Evolutionary conservation across 2,797 vertebrate species (phyloP).

Genomic region (Trichosurus vulpecula): DNA sequence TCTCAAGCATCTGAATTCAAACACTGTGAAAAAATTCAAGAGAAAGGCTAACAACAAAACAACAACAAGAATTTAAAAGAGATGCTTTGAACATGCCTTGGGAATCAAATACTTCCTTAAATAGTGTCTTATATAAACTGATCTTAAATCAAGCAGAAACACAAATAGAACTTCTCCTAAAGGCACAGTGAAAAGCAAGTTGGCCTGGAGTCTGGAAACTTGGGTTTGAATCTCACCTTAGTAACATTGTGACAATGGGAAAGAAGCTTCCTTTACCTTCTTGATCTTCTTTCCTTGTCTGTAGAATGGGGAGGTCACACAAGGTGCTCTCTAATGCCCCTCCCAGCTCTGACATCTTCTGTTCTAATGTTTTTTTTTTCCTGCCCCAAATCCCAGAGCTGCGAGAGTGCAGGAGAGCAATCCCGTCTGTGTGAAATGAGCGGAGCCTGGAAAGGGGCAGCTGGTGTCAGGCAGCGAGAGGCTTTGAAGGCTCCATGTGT

Average conservation of each 20-base stretch:
- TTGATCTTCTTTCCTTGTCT: not conserved
- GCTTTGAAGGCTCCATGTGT: not conserved
- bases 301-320: not conserved
- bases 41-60: conserved; percentile 72
- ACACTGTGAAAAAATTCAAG: conserved; percentile 74
- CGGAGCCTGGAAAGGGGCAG: not conserved
- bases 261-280: not conserved
- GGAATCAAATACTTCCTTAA: conserved; percentile 72
- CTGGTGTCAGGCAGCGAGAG: not conserved
- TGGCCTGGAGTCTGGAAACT: not conserved
- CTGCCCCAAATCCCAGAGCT: not conserved
- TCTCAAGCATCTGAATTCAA: conserved; percentile 60
- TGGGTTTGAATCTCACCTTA: not conserved
- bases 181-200: not conserved
- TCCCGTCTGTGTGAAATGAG: not conserved
- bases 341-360: not conserved
- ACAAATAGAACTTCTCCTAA: conserved; percentile 41
- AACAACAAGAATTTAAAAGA: conserved; percentile 66
- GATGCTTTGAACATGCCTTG: conserved; percentile 75
- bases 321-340: not conserved
- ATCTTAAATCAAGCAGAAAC: conserved; percentile 73
- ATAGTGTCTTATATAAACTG: conserved; percentile 65
- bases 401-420: not conserved
- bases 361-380: not conserved
- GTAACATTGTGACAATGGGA: not conserved